These are phyloP conservation scores for Tridacna gigas DNA, from an alignment of 2,888 invertebrate species.

Conservation along the genomic window DNA sequence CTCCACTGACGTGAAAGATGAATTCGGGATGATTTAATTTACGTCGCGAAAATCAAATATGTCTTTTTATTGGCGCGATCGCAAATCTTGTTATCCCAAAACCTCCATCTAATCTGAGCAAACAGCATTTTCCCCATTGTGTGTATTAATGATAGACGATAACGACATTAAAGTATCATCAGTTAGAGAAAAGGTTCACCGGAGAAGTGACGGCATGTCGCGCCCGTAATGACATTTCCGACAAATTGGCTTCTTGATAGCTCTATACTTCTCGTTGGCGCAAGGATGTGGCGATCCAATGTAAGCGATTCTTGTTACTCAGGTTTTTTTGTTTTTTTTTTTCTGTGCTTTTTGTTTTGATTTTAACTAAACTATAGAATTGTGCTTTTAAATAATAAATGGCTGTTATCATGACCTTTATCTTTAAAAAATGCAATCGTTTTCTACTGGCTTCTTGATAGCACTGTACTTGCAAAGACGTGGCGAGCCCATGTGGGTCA, in stretches of 20 bases:
- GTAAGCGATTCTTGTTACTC: too few relatives aligned
- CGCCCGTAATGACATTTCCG: slow-evolving; percentile 55
- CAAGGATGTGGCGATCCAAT: too few relatives aligned
- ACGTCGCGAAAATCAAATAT: slow-evolving; percentile 69
- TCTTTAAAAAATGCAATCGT: too few relatives aligned
- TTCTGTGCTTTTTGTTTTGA: too few relatives aligned
- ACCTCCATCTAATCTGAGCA: slow-evolving; percentile 66
- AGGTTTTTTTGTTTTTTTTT: too few relatives aligned
- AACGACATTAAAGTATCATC: slow-evolving; percentile 76
- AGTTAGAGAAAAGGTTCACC: slow-evolving; percentile 37
- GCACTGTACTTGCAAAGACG: too few relatives aligned
- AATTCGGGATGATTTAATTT: slow-evolving; percentile 66
- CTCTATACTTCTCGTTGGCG: neutral
- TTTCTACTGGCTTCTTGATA: too few relatives aligned
- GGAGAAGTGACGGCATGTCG: slow-evolving; percentile 10
- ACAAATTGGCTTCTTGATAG: slow-evolving; percentile 35
- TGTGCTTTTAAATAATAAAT: too few relatives aligned
- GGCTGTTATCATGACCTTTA: too few relatives aligned
- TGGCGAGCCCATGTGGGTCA: too few relatives aligned
- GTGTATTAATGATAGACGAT: slow-evolving; percentile 72
- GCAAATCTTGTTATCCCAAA: slow-evolving; percentile 63
- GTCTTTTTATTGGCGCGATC: slow-evolving; percentile 67
- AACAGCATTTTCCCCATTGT: slow-evolving; percentile 70
- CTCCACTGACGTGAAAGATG: slow-evolving; percentile 64
- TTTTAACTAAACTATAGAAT: too few relatives aligned